Evolutionary conservation across 2,888 invertebrate species (phyloP).

Genomic region (Augiades crinisus): DNA sequence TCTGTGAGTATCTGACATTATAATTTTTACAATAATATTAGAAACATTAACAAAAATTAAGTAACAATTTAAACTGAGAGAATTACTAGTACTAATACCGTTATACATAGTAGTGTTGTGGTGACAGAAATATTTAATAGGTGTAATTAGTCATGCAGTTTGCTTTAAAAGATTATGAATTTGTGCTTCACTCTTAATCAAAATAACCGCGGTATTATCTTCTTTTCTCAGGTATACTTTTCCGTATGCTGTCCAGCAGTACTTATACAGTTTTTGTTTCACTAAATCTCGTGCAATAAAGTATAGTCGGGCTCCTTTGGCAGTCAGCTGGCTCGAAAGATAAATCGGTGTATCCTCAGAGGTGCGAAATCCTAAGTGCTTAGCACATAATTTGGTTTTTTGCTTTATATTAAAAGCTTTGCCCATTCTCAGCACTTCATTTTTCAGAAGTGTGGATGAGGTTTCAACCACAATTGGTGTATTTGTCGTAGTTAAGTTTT

Average conservation of each 20-base stretch:
- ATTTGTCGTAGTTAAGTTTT: no score
- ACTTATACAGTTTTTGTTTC: slow-evolving; percentile 28
- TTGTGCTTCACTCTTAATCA: slow-evolving; percentile 26
- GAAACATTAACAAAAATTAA: no score
- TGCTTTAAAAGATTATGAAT: slow-evolving; percentile 19
- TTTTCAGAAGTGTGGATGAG: slow-evolving; percentile 28
- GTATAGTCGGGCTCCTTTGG: slow-evolving; percentile 30
- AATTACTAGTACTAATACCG: no score
- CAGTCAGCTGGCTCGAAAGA: slow-evolving; percentile 32
- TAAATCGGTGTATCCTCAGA: slow-evolving; percentile 30
- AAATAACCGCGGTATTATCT: slow-evolving; percentile 28
- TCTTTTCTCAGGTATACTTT: slow-evolving; percentile 31
- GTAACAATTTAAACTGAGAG: no score
- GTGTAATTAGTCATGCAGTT: no score
- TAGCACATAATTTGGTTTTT: slow-evolving; percentile 30
- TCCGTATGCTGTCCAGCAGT: slow-evolving; percentile 33
- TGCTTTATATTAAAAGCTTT: slow-evolving; percentile 31
- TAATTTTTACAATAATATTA: no score
- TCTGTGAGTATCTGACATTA: no score
- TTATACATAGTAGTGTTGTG: no score
- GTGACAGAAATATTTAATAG: no score
- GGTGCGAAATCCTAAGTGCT: slow-evolving; percentile 30
- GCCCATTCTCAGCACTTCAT: slow-evolving; percentile 25
- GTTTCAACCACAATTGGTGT: slow-evolving; percentile 27
- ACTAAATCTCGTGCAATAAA: slow-evolving; percentile 33